A percentile compares a stretch with the other conserved stretches of the same genome.
Conservation (phyloP, 2,888 invertebrate genomes). For the Coecobrya sp. region DNA sequence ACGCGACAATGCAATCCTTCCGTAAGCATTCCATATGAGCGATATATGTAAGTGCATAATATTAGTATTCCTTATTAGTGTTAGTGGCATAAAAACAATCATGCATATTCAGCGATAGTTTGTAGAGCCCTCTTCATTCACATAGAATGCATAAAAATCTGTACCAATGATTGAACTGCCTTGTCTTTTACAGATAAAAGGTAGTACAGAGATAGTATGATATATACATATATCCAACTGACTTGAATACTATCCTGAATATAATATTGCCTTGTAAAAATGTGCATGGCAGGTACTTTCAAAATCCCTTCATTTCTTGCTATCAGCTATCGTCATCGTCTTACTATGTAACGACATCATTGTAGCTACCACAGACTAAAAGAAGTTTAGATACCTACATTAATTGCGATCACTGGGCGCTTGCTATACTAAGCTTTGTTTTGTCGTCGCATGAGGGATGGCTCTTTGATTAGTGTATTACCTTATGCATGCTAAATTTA, state of each 20-base stretch:
- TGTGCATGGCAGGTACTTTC: conserved; percentile 57
- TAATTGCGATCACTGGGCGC: not conserved
- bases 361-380: not conserved
- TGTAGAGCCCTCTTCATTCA: conserved; percentile 13
- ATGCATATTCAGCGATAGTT: conserved; percentile 60
- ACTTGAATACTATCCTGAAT: not conserved
- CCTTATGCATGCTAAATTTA: not conserved
- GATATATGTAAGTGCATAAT: not conserved
- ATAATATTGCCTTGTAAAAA: not conserved
- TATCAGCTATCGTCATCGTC: not conserved
- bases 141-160: conserved; percentile 8
- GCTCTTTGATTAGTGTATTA: not conserved
- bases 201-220: not conserved
- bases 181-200: conserved; percentile 32
- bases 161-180: conserved; percentile 25
- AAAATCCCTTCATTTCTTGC: conserved; percentile 54
- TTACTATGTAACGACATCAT: conserved; percentile 4
- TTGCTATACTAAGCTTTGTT: not conserved
- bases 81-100: conserved; percentile 21
- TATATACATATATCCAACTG: not conserved
- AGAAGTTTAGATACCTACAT: not conserved
- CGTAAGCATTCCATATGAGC: not conserved
- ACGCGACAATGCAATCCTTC: conserved; percentile 32
- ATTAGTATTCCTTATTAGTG: not conserved
- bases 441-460: not conserved